Base-by-base conservation (phyloP, 2,888 invertebrate genomes). In the Drosophila tripunctata region DNA sequence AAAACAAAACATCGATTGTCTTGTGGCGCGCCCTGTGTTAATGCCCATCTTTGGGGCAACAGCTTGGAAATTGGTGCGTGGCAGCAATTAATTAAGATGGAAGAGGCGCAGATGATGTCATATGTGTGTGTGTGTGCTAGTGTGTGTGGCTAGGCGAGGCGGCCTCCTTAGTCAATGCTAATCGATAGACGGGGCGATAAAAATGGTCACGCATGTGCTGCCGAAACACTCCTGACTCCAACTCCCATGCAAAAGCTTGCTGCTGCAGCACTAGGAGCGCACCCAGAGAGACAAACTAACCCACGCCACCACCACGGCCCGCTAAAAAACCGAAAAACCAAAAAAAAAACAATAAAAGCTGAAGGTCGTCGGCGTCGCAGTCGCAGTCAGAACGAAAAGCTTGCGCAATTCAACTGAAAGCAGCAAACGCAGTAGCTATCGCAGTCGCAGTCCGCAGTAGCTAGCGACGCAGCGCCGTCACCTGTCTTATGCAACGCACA, bases 161-260 rank as follows among this genome's bases (percentile, higher is more conserved):
- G 76, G 76, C 78, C 81, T 84, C 84, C 75, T 75, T 66, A 56
- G 57, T 35, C 66, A 72, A 56, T 64, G 69, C 67, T 54, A 73
- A 73, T 76, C 73, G 48, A 76, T 73, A 63, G 69, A 63, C 35
- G 48, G 41, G 54, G 70, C 73, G 58, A 63, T 75, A 52, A 78
- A 81, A 81, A 81, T 81, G 81, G 81, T 81, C 81, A 84, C 78
- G 85, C 78, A 70, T 66, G 62, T 75, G 69, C 63, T 75, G 69
- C 63, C 57, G 44, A 48, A 61, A 17, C 81, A 80, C 81, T 78
- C 81, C 81, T 76, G 66, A 31, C 60, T 52, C 60, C 22, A 52
- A 71, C 68, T 57, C 73, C 60, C 67, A 61, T 62, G 43, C 68
- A 55, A 30, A 38, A 56, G 65, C 60, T 63, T 55, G 52, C 67